These are phyloP conservation scores for Homalodisca vitripennis DNA, from an alignment of 1,140 invertebrate species.

Conservation along the genomic window DNA sequence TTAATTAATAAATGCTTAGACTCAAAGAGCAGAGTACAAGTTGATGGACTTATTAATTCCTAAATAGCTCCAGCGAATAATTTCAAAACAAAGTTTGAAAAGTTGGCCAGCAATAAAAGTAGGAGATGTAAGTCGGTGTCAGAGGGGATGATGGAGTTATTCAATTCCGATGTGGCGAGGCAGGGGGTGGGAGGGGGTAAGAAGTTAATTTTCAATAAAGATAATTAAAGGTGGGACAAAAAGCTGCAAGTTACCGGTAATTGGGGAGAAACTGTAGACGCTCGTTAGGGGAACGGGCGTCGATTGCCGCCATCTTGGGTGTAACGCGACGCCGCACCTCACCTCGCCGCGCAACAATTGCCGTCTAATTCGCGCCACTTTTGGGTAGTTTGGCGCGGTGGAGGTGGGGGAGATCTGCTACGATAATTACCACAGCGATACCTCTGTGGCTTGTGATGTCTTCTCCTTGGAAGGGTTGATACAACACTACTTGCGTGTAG, in stretches of 20 bases:
- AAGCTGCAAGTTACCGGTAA: conserved; percentile 13
- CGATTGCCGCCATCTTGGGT: conserved; percentile 13
- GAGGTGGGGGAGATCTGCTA: background rate
- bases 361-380: conserved; percentile 14
- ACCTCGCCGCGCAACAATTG: conserved; percentile 9
- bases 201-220: conserved; percentile 18
- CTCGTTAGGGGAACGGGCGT: conserved; percentile 2
- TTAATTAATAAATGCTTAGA: background rate
- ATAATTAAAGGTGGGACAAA: conserved; percentile 12
- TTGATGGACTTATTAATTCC: conserved; percentile 10
- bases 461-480: too few relatives aligned
- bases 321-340: conserved; percentile 16
- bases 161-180: background rate
- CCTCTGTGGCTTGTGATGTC: too few relatives aligned
- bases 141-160: background rate
- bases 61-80: conserved; percentile 9
- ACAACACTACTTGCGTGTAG: too few relatives aligned
- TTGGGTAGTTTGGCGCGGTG: background rate
- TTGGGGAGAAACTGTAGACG: conserved; percentile 7
- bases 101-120: conserved; percentile 6
- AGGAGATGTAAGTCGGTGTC: background rate
- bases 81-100: conserved; percentile 5
- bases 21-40: background rate
- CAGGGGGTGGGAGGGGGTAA: background rate
- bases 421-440: too few relatives aligned